Conservation (phyloP, 2,888 invertebrate species). For the Cyrtodaria siliqua region DNA sequence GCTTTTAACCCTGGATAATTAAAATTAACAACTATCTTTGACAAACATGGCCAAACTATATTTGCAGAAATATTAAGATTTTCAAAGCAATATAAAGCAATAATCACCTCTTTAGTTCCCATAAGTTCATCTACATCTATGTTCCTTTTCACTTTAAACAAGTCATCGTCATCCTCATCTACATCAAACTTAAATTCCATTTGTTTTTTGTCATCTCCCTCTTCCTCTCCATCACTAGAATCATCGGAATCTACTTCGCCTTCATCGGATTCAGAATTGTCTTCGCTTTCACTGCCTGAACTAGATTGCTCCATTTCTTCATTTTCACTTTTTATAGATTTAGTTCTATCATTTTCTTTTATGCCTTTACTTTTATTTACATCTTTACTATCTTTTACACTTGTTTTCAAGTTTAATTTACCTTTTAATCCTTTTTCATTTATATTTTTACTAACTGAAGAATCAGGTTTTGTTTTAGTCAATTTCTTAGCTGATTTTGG, state of each 20-base stretch:
- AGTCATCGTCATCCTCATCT: constrained; percentile 54
- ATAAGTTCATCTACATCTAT: constrained; percentile 43
- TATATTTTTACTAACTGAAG: neutral
- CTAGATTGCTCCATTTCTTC: constrained; percentile 1
- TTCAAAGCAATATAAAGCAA: no score
- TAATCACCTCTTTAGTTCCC: neutral
- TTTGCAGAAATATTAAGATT: no score
- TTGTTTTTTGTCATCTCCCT: constrained; percentile 79
- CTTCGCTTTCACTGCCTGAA: constrained; percentile 10
- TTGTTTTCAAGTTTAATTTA: neutral
- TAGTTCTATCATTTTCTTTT: neutral
- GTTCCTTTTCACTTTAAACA: constrained; percentile 69
- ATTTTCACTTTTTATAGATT: neutral
- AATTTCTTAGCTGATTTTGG: no score
- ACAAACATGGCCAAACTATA: no score
- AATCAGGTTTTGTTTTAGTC: no score
- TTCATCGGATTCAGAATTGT: constrained; percentile 15
- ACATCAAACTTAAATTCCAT: constrained; percentile 10
- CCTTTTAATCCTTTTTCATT: constrained; percentile 12
- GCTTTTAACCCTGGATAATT: no score
- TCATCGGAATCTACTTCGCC: neutral
- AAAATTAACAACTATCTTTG: no score
- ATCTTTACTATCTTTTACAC: neutral
- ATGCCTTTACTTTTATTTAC: neutral
- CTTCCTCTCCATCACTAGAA: constrained; percentile 4